Evolutionary conservation across 2,888 invertebrate species (phyloP), one percentile per base, ranked within the genome.

Genomic region (Seira musarum): DNA sequence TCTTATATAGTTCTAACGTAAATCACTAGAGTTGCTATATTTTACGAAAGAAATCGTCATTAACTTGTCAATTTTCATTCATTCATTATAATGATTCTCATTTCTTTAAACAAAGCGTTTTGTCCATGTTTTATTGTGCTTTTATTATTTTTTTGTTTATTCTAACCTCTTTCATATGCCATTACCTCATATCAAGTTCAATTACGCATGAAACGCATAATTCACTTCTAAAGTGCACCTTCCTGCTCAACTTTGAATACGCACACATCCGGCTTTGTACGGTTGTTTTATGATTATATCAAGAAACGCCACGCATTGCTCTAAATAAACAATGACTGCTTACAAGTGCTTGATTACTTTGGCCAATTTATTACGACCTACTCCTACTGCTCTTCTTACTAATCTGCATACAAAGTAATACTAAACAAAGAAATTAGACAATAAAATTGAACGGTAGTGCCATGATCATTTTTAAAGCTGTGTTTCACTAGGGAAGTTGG

Each of bases 371-470:
- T 69, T 57, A 24, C 70, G 70, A 40, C 65, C 53, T 77, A 64
- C 63, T 53, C 53, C 35, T 65, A n/a, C 53, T 10, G 21, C 64
- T 49, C 40, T 13, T 6, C 40, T 40, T 13, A 40, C 13, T 40
- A 40, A 40, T 40, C 40, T 40, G 40, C 40, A 40, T 40, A 40
- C 40, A 57, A 57, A 40, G 40, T 40, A 17, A 57, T 57, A 57
- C 5, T 15, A 57, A 57, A n/a, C 57, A 57, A 57, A 40, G 6
- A 40, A 40, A 40, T 5, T 19, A n/a, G 60, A 66, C 71, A 78
- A 78, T 71, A 71, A 71, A 78, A 61, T 71, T 78, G 66, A 78
- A 71, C 71, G 57, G 70, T 70, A 76, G 63, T 49, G 68, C n/a
- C 6, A 40, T 40, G 40, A 40, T 40, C 40, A 40, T 13, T 40